A percentile compares a stretch with the other conserved stretches of the same genome.
Conservation (phyloP, 2,888 invertebrate genomes). For the Antheraea yamamai region DNA sequence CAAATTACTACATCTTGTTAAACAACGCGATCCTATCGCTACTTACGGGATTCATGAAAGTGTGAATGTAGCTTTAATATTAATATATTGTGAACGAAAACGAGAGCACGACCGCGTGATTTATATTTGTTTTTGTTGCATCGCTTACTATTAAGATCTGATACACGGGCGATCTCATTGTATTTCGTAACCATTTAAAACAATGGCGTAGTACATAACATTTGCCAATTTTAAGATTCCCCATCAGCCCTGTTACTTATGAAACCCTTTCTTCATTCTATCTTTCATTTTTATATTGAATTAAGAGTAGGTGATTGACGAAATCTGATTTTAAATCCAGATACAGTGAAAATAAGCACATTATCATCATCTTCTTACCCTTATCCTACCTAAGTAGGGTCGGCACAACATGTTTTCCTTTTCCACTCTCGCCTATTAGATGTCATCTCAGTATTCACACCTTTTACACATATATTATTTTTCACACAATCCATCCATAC, state of each 20-base stretch:
- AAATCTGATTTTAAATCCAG: too few species aligned
- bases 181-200: slow-evolving; percentile 1
- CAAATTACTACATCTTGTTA: not conserved
- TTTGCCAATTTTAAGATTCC: not conserved
- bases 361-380: too few species aligned
- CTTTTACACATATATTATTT: too few species aligned
- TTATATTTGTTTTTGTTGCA: slow-evolving; percentile 13
- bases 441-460: too few species aligned
- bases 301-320: too few species aligned
- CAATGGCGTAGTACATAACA: not conserved
- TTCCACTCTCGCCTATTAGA: too few species aligned
- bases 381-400: too few species aligned
- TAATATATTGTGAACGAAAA: slow-evolving; percentile 24
- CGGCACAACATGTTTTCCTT: too few species aligned
- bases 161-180: slow-evolving; percentile 2
- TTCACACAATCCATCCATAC: too few species aligned
- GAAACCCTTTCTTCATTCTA: not conserved
- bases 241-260: not conserved
- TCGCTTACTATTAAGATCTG: slow-evolving; percentile 5
- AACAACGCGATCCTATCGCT: not conserved
- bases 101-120: slow-evolving; percentile 26
- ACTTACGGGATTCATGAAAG: slow-evolving; percentile 24
- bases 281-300: too few species aligned
- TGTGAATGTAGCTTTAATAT: slow-evolving; percentile 46
- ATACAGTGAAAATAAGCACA: too few species aligned